phyloP scores from a whole-genome alignment of 2,888 invertebrate genomes.

The Anodontia alba region DNA sequence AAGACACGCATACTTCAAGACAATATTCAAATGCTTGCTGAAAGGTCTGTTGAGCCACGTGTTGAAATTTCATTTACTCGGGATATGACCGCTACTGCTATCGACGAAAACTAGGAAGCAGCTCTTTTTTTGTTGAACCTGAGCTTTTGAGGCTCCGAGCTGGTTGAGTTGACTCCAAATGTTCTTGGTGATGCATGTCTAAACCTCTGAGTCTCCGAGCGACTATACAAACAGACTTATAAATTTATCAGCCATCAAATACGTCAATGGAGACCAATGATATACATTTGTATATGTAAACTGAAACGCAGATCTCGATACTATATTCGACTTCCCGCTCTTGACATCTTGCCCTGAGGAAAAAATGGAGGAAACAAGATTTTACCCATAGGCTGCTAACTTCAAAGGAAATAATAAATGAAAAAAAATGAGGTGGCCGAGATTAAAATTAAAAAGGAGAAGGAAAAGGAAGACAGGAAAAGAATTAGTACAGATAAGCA shows the following conservation, averaged over 20 bases:
- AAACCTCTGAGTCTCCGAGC: not conserved
- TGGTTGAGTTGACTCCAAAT: not conserved
- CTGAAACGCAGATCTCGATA: not conserved
- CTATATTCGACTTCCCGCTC: not conserved
- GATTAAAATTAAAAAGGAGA: not conserved
- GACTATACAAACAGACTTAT: not conserved
- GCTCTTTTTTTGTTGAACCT: not conserved
- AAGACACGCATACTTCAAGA: too few relatives aligned
- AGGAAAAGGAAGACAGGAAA: not conserved
- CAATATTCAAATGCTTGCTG: not conserved
- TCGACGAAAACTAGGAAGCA: not conserved
- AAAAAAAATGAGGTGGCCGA: not conserved
- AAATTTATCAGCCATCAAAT: not conserved
- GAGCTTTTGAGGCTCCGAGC: not conserved
- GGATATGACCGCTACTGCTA: not conserved
- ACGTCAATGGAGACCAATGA: not conserved
- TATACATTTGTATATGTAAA: not conserved
- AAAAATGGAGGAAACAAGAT: not conserved
- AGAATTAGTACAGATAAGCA: not conserved
- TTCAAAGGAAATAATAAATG: not conserved
- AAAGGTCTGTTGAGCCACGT: not conserved
- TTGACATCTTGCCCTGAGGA: not conserved
- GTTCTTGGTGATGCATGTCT: not conserved
- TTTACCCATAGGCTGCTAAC: not conserved
- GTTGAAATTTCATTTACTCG: not conserved